Percentiles rank a stretch among this genome's conserved stretches.
Conservation (phyloP, 2,888 invertebrate genomes). For the Oligia latruncula region DNA sequence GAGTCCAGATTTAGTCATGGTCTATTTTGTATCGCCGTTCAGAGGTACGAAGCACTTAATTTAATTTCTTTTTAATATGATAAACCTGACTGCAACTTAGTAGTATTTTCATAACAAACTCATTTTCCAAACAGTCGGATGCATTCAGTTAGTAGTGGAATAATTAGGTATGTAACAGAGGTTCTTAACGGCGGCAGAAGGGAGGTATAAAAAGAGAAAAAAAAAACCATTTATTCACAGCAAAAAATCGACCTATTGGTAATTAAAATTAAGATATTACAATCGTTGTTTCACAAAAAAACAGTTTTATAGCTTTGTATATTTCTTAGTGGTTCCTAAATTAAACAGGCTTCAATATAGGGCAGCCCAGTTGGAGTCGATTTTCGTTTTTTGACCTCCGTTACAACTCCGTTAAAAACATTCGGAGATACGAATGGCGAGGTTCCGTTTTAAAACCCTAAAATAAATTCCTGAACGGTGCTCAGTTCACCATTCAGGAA, state of each 20-base stretch:
- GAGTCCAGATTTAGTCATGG: conserved; percentile 50
- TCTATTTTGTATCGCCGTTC: conserved; percentile 34
- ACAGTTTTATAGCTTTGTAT: background rate
- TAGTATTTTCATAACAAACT: background rate
- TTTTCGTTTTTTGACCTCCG: background rate
- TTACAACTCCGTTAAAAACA: background rate
- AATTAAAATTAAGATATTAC: background rate
- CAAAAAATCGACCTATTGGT: background rate
- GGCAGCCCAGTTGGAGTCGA: background rate
- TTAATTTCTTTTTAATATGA: background rate
- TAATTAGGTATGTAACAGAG: background rate
- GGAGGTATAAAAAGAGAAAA: background rate
- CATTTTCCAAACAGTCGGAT: no score
- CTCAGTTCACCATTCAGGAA: no score
- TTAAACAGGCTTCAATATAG: background rate
- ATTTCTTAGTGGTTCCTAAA: background rate
- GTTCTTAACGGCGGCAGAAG: background rate
- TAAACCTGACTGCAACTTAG: no score
- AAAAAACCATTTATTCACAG: no score
- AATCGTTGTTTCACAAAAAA: no score
- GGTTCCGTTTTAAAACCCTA: background rate
- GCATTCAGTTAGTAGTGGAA: background rate
- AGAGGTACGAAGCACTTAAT: conserved; percentile 43
- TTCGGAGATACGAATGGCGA: background rate
- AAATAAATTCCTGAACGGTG: background rate